These are phyloP conservation scores for Aphrophora alni DNA, from an alignment of 2,888 invertebrate genomes.

Conservation along the genomic window DNA sequence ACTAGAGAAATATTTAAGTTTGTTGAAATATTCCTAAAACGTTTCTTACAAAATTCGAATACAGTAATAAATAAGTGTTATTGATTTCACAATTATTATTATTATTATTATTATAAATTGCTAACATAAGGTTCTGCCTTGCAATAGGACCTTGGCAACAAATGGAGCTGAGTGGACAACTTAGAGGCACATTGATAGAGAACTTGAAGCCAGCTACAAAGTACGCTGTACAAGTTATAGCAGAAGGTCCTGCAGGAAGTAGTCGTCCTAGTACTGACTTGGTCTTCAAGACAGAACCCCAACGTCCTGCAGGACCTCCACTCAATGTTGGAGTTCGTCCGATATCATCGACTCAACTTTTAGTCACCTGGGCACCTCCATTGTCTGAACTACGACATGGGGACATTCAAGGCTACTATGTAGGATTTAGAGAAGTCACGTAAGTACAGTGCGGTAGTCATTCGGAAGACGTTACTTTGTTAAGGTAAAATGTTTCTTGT, in stretches of 20 bases:
- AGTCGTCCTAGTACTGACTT: conserved; percentile 71
- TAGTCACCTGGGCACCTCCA: conserved; percentile 78
- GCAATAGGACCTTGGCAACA: conserved; percentile 67
- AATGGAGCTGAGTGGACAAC: conserved; percentile 69
- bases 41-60: too few species aligned
- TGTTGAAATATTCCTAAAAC: too few species aligned
- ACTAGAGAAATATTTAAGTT: too few species aligned
- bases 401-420: conserved; percentile 76
- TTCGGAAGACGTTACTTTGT: too few species aligned
- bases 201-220: conserved; percentile 73
- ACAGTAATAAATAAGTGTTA: too few species aligned
- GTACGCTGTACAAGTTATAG: conserved; percentile 73
- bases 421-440: conserved; percentile 67
- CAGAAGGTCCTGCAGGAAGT: conserved; percentile 73
- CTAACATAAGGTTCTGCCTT: too few species aligned
- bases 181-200: conserved; percentile 69
- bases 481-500: too few species aligned
- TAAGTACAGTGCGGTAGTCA: conserved; percentile 50
- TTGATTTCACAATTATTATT: too few species aligned
- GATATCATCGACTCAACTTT: conserved; percentile 73
- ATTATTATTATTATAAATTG: too few species aligned
- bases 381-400: conserved; percentile 73
- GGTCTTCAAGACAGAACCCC: conserved; percentile 70
- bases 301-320: conserved; percentile 73
- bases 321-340: conserved; percentile 71